Percentiles rank a stretch among this genome's conserved stretches.
phyloP scores from a whole-genome alignment of 1,140 invertebrate species.

The Papilio helenus region DNA sequence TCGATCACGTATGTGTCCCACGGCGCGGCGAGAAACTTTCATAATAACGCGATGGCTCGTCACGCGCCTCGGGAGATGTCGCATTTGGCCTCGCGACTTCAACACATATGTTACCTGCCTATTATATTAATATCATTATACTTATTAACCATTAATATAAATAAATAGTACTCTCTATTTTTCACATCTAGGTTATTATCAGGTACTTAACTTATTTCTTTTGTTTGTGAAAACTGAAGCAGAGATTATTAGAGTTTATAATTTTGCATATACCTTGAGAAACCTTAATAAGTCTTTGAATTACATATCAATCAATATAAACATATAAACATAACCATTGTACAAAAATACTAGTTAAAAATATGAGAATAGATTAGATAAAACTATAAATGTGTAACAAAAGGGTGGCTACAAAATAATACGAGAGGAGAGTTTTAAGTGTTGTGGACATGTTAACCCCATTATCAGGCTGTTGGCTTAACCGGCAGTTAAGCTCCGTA shows the following conservation, averaged over 20 bases:
- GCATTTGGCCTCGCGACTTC: neutral
- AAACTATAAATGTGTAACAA: constrained; percentile 37
- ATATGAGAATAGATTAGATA: neutral
- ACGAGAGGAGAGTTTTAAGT: constrained; percentile 61
- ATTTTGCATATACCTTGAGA: neutral
- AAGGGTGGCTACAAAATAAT: constrained; percentile 42
- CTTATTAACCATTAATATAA: neutral
- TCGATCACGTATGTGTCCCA: constrained; percentile 53
- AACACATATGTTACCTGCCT: constrained; percentile 56
- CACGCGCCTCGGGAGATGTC: constrained; percentile 43
- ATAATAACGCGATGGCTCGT: constrained; percentile 68
- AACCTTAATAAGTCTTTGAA: no score
- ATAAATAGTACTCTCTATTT: neutral
- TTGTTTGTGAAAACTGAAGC: neutral
- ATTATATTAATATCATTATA: constrained; percentile 18
- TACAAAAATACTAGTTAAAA: neutral
- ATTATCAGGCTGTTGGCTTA: constrained; percentile 72
- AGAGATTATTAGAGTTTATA: neutral
- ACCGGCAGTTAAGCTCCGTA: constrained; percentile 58
- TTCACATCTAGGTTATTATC: no score
- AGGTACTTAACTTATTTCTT: neutral
- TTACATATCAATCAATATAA: neutral
- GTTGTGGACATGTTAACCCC: constrained; percentile 69
- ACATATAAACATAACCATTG: neutral
- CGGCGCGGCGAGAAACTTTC: constrained; percentile 63